Evolutionary conservation across 2,113 vertebrate species (phyloP).

Genomic region (Upupa epops): DNA sequence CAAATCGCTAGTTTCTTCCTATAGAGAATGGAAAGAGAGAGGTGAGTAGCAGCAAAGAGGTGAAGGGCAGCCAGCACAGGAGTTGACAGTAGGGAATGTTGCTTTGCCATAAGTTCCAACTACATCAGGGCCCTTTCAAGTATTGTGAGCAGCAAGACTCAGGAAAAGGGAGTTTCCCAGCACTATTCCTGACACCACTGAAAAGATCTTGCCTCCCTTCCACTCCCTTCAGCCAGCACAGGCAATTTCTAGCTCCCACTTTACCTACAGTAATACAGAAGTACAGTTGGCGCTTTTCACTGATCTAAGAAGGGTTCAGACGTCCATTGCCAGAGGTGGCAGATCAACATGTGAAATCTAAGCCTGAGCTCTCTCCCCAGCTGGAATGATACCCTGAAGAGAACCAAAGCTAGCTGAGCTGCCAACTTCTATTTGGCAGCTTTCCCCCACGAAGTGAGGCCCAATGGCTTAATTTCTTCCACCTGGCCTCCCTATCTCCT

Average conservation of each 20-base stretch:
- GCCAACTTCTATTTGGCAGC: not conserved
- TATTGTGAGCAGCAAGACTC: not conserved
- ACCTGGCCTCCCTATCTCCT: not conserved
- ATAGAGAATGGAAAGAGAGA: constrained; percentile 40
- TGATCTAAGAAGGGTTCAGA: not conserved
- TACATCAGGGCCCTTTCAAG: not conserved
- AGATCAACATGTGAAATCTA: not conserved
- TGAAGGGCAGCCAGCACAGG: not conserved
- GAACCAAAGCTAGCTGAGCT: not conserved
- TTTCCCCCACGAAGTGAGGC: not conserved
- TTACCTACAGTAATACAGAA: not conserved
- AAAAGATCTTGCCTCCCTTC: not conserved
- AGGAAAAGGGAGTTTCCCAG: not conserved
- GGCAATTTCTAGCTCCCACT: not conserved
- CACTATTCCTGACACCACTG: not conserved
- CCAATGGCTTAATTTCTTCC: not conserved
- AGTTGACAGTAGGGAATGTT: not conserved
- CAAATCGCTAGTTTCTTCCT: constrained; percentile 61
- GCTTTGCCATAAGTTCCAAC: not conserved
- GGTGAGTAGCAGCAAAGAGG: constrained; percentile 18
- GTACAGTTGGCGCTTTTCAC: not conserved
- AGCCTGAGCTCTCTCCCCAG: not conserved
- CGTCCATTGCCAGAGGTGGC: not conserved
- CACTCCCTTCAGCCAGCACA: not conserved
- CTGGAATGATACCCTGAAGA: not conserved